Percentiles rank a stretch among this genome's conserved stretches.
Conservation (phyloP, 2,113 vertebrate genomes). For the Lepidothrix coronata region DNA sequence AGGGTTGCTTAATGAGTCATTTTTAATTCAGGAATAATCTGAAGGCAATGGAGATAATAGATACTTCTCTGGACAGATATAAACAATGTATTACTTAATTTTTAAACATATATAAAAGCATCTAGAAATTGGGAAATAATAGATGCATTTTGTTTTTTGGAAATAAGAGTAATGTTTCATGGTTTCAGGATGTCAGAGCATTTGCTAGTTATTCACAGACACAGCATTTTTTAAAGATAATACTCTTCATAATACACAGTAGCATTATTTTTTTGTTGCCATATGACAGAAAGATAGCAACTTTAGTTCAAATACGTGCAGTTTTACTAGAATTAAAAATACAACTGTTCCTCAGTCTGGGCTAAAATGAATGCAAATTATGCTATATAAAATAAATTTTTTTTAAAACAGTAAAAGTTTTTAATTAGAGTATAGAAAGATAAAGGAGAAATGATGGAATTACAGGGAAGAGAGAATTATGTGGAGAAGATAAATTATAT, state of each 20-base stretch:
- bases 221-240: background rate
- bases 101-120: background rate
- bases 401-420: background rate
- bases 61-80: background rate
- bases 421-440: background rate
- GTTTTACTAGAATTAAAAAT: background rate
- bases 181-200: background rate
- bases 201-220: background rate
- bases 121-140: background rate
- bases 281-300: background rate
- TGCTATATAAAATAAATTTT: background rate
- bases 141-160: background rate
- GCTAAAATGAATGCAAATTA: background rate
- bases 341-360: background rate
- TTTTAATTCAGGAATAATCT: background rate
- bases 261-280: background rate
- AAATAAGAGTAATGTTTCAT: background rate
- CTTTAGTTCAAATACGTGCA: background rate
- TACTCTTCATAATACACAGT: background rate
- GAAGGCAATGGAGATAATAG: background rate
- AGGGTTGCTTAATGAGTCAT: background rate
- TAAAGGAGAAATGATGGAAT: background rate
- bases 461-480: background rate
- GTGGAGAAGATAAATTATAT: background rate
- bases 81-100: background rate